These are phyloP conservation scores for Oryzias curvinotus DNA, from an alignment of 2,113 vertebrate genomes.

Conservation along the genomic window DNA sequence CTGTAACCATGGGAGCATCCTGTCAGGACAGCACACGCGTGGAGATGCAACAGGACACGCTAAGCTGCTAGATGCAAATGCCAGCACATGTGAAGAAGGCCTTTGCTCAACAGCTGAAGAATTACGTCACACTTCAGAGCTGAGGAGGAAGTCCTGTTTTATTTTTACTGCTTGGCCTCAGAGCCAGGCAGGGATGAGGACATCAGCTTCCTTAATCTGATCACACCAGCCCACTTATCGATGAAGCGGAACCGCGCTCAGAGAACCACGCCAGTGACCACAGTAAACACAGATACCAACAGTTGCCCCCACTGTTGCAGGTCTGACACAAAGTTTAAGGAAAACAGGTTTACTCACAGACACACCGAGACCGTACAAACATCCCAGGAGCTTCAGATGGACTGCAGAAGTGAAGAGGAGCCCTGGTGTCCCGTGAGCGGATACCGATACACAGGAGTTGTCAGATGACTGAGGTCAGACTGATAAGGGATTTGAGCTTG, in stretches of 20 bases:
- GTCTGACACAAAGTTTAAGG: not conserved
- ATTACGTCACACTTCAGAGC: not conserved
- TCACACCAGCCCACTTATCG: slow-evolving; percentile 3
- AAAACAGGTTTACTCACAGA: slow-evolving; percentile 50
- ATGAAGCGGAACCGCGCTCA: not conserved
- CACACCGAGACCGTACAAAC: slow-evolving; percentile 51
- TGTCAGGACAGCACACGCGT: slow-evolving; percentile 6
- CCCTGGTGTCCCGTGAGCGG: not conserved
- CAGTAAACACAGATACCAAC: not conserved
- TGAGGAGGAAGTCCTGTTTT: slow-evolving; percentile 32
- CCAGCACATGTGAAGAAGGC: not conserved
- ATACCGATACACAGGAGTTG: not conserved
- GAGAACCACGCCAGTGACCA: not conserved
- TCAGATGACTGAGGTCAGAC: slow-evolving; percentile 24
- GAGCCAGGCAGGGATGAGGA: slow-evolving; percentile 21
- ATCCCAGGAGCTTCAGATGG: slow-evolving; percentile 26
- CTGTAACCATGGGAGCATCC: not conserved
- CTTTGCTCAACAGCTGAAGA: slow-evolving; percentile 2
- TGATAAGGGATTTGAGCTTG: no score
- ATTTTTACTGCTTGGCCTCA: slow-evolving; percentile 34
- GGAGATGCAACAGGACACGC: not conserved
- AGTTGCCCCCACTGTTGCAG: not conserved
- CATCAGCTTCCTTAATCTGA: slow-evolving; percentile 39
- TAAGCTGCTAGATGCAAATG: slow-evolving; percentile 1
- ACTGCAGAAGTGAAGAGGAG: slow-evolving; percentile 3